A percentile compares a stretch with the other conserved stretches of the same genome.
Evolutionary conservation across 1,140 invertebrate species (phyloP).

Genomic region (Drosophila persimilis): DNA sequence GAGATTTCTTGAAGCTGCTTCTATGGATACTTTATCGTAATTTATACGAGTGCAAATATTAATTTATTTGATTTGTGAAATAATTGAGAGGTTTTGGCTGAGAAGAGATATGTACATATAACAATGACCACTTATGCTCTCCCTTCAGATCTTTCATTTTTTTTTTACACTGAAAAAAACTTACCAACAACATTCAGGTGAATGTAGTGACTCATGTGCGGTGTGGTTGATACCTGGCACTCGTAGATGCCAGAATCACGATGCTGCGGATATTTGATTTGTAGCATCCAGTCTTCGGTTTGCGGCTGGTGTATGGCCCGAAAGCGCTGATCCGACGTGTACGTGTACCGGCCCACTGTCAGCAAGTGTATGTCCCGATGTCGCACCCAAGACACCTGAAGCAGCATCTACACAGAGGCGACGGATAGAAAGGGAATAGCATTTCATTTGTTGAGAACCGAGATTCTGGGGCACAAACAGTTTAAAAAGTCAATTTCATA

Average conservation of each 20-base stretch:
- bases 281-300: conserved; percentile 94
- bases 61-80: not conserved
- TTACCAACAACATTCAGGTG: conserved; percentile 93
- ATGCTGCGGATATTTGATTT: conserved; percentile 92
- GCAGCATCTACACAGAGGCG: conserved; percentile 85
- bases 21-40: too few relatives aligned
- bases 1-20: not conserved
- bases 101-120: too few relatives aligned
- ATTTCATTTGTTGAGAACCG: conserved; percentile 56
- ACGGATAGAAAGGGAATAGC: not conserved
- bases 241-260: conserved; percentile 93
- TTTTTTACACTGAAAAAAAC: conserved; percentile 54
- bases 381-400: conserved; percentile 95
- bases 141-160: too few relatives aligned
- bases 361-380: conserved; percentile 94
- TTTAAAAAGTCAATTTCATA: conserved; percentile 75
- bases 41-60: not conserved
- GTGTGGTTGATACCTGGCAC: conserved; percentile 95
- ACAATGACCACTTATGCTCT: too few relatives aligned
- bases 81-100: too few relatives aligned
- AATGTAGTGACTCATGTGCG: conserved; percentile 93
- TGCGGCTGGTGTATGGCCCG: conserved; percentile 92
- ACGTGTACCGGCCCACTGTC: conserved; percentile 95
- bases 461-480: conserved; percentile 64
- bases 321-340: conserved; percentile 95